phyloP scores from a whole-genome alignment of 2,888 invertebrate species.

The Tachina lurida region DNA sequence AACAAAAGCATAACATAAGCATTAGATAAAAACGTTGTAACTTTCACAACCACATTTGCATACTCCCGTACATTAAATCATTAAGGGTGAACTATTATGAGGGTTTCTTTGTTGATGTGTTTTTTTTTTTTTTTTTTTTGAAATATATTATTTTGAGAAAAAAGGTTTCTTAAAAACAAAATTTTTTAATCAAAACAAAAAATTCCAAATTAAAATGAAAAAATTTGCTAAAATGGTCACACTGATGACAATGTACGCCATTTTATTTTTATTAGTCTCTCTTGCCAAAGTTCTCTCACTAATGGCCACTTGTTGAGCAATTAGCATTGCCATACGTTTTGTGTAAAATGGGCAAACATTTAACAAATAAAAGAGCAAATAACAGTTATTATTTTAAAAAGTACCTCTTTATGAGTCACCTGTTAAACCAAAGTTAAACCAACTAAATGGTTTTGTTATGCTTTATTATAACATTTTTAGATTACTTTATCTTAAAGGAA shows the following conservation, averaged over 20 bases:
- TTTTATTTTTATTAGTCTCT: too few species aligned
- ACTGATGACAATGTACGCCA: too few species aligned
- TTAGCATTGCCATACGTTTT: too few species aligned
- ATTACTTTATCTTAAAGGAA: neutral
- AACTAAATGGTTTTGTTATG: neutral
- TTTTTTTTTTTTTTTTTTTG: neutral
- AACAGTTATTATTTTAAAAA: neutral
- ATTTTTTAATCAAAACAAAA: too few species aligned
- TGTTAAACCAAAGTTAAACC: neutral
- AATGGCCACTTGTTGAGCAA: too few species aligned
- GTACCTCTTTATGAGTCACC: neutral
- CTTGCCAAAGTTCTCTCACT: too few species aligned
- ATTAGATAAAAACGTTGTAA: conserved; percentile 20
- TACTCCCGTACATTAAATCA: neutral
- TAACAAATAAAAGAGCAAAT: too few species aligned
- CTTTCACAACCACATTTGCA: neutral
- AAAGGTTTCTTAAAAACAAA: too few species aligned
- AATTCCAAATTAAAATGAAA: too few species aligned
- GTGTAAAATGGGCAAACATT: too few species aligned
- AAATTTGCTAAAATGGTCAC: too few species aligned
- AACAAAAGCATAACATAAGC: conserved; percentile 17
- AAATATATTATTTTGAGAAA: too few species aligned
- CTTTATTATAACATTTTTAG: neutral
- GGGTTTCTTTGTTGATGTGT: neutral
- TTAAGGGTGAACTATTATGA: neutral